Evolutionary conservation across 2,797 vertebrate genomes (phyloP), one percentile per base, ranked within the genome.

Genomic region (Bovichtus variegatus): DNA sequence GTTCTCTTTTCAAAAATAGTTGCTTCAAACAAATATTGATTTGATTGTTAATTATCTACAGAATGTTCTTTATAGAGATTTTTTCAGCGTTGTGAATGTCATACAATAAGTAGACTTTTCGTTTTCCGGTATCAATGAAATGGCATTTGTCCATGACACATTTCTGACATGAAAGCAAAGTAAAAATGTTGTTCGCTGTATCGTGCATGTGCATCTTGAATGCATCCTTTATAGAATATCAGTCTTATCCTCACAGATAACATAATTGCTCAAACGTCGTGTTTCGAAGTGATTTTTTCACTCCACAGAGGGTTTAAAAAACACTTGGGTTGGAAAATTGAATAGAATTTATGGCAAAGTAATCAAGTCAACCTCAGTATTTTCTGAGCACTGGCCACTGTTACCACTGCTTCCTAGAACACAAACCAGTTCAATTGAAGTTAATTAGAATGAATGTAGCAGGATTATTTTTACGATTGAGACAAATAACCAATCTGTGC

Each of bases 401-500:
- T 72, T 87, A 82, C 85, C 80, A 66, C 86, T 76, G 65, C 84
- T 95, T 93, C 90, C 92, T 93, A 85, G 74, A 91, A 90, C 90
- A 87, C 90, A 92, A n/a, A 86, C 83, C 91, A 83, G 88, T 86
- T 94, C 93, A 92, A 86, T 93, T 93, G 81, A 93, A 95, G 94
- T 96, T 96, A 96, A 96, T 97, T 97, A 95, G 95, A 95, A 95
- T 89, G 69, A 91, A 93, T 94, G 86, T 89, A 87, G 84, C 70
- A 92, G 91, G 93, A 92, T 89, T 95, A 92, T 88, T 92, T 83
- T 62, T 92, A 79, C 23, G 84, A 92, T 86, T 87, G 90, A 96
- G 95, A 94, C 90, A 94, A 96, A 94, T 89, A 94, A 92, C 95
- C 94, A 93, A 88, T 95, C 91, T 93, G 72, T 91, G 94, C 92